Base-by-base conservation (phyloP, 2,113 vertebrate species). In the Puntigrus tetrazona region DNA sequence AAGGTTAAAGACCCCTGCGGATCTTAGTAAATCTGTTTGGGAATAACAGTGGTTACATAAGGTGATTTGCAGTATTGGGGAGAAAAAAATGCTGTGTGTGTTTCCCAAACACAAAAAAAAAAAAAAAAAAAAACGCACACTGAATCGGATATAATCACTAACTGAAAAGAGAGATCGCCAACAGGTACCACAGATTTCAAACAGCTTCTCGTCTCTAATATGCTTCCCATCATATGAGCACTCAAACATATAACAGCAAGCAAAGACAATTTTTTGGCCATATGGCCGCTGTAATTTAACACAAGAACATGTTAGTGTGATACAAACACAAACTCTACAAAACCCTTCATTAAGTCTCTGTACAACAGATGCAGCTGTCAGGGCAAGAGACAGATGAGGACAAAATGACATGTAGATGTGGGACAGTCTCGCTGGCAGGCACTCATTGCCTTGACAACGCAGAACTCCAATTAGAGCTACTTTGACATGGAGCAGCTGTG, bases 371-470 rank as follows among this genome's bases (percentile, higher is more conserved):
- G 78, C 78, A 20, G 78, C 78, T 80, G 78, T 80, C 78, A 45
- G 78, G 59, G 9, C 59, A 45, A 31, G 78, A 80, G 59, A 80
- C 59, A 65, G 78, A 65, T 67, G 78, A 80, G 78, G 59, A 67
- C 78, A 63, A 65, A 80, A 80, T 80, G 78, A 34, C 78, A 80
- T 47, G 59, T 63, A 80, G 78, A 80, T 80, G 38, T 80, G 78
- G 78, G 59, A 67, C 78, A 80, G 59, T 80, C 78, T 65, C 14
- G 38, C 78, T 80, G 59, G 78, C 78, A 67, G 78, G 57, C 59
- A 22, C 59, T 47, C 27, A 80, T 65, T 63, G 78, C 78, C 38
- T 80, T 80, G 78, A 80, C 59, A 67, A 80, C 16, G 18, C 78
- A 80, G 59, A 80, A 65, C 41, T 65, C 78, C 59, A 80, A 80